Conservation (phyloP, 92 coral and sea anemone species). For the Porites lobata region DNA sequence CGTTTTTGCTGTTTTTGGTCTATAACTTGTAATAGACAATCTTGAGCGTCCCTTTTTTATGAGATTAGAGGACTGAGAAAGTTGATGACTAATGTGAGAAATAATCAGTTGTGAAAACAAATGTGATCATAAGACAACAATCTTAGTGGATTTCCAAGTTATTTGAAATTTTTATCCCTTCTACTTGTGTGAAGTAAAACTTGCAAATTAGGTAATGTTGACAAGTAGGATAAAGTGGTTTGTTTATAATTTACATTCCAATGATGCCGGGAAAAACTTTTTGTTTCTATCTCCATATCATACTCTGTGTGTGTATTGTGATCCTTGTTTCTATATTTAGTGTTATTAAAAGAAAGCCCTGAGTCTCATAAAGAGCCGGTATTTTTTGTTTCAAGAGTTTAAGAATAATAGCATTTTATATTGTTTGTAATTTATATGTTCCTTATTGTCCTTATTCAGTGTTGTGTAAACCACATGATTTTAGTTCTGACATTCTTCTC, state of each 20-base stretch:
- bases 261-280: slow-evolving; percentile 5
- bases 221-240: slow-evolving; percentile 3
- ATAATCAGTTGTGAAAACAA: too few relatives aligned
- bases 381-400: slow-evolving; percentile 11
- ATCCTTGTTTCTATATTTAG: background rate
- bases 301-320: background rate
- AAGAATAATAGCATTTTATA: background rate
- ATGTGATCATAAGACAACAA: too few relatives aligned
- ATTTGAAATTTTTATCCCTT: background rate
- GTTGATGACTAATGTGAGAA: too few relatives aligned
- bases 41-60: too few relatives aligned
- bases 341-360: background rate
- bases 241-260: slow-evolving; percentile 38
- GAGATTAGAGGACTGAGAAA: too few relatives aligned
- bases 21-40: too few relatives aligned
- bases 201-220: slow-evolving; percentile 20
- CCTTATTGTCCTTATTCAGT: slow-evolving; percentile 7
- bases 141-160: background rate
- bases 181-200: background rate
- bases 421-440: slow-evolving; percentile 39
- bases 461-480: slow-evolving; percentile 42
- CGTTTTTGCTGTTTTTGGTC: too few relatives aligned
- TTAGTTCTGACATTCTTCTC: background rate
- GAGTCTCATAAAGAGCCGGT: background rate
- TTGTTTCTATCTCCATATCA: background rate